These are phyloP conservation scores for Drosophila paracracens DNA, from an alignment of 2,888 invertebrate genomes.

Conservation along the genomic window DNA sequence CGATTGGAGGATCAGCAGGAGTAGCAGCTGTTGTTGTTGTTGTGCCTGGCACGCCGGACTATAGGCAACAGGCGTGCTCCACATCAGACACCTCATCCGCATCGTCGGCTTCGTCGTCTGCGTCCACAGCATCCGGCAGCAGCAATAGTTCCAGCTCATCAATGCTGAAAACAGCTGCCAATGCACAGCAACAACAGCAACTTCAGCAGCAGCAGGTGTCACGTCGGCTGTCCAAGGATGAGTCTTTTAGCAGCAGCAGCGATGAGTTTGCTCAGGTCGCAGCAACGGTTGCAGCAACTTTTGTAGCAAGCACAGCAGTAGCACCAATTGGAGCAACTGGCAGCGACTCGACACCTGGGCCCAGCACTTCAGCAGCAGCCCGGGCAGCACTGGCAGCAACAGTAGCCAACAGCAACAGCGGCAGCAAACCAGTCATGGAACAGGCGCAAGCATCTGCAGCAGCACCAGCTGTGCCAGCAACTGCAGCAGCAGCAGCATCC, in stretches of 20 bases:
- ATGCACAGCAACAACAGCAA: slow-evolving; percentile 23
- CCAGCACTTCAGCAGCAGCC: slow-evolving; percentile 79
- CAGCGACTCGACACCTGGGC: slow-evolving; percentile 67
- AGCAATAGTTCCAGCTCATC: slow-evolving; percentile 83
- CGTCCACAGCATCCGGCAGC: slow-evolving; percentile 78
- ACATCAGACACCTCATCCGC: slow-evolving; percentile 82
- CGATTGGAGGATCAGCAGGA: slow-evolving; percentile 27
- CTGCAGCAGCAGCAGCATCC: slow-evolving; percentile 70
- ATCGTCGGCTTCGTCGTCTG: slow-evolving; percentile 78
- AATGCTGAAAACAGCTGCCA: slow-evolving; percentile 60
- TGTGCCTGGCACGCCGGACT: slow-evolving; percentile 52
- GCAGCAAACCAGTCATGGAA: not conserved
- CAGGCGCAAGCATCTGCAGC: slow-evolving; percentile 3
- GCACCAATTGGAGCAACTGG: slow-evolving; percentile 10
- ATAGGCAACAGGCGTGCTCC: slow-evolving; percentile 70
- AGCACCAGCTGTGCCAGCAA: slow-evolving; percentile 6
- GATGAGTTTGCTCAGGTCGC: slow-evolving; percentile 90
- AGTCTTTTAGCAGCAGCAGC: slow-evolving; percentile 90
- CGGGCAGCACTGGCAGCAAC: slow-evolving; percentile 56
- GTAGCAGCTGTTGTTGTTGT: slow-evolving; percentile 26
- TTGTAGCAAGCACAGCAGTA: slow-evolving; percentile 4
- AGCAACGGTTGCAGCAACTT: slow-evolving; percentile 13
- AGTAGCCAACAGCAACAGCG: slow-evolving; percentile 12
- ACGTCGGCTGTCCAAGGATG: slow-evolving; percentile 91
- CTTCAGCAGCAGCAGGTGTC: slow-evolving; percentile 36